phyloP scores from a whole-genome alignment of 2,113 vertebrate genomes.

The Synodontis membranacea region DNA sequence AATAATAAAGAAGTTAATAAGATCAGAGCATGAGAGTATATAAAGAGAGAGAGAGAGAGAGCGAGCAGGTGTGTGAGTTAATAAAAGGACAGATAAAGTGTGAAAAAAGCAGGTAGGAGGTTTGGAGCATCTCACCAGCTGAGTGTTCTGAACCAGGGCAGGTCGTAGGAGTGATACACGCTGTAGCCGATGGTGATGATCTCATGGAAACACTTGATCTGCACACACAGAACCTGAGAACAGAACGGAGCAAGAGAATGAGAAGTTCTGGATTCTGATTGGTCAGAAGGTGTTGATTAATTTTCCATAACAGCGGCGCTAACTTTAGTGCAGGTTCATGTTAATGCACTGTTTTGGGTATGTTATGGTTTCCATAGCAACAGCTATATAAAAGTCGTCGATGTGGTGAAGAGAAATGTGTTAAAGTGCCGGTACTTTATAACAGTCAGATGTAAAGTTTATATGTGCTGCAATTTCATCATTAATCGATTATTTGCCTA shows the following conservation, averaged over 20 bases:
- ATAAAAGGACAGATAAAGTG: slow-evolving; percentile 3
- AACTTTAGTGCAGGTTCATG: not conserved
- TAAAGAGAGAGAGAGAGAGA: slow-evolving; percentile 8
- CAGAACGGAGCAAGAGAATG: not conserved
- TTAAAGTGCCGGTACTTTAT: not conserved
- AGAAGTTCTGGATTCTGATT: not conserved
- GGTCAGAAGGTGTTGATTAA: not conserved
- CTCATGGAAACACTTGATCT: slow-evolving; percentile 91
- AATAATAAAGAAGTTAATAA: not conserved
- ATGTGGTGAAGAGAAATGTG: not conserved
- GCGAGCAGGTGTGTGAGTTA: not conserved
- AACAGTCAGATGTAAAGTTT: no score
- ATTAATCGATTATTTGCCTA: no score
- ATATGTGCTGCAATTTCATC: not conserved
- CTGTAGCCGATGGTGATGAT: slow-evolving; percentile 98
- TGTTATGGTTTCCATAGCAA: not conserved
- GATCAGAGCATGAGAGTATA: not conserved
- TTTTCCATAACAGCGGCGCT: not conserved
- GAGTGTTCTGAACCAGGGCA: slow-evolving; percentile 97
- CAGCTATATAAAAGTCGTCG: not conserved
- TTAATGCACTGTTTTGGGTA: not conserved
- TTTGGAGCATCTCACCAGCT: slow-evolving; percentile 83
- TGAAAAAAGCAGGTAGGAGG: not conserved
- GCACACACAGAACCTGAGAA: slow-evolving; percentile 30
- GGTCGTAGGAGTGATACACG: slow-evolving; percentile 96